Evolutionary conservation across 1,140 invertebrate species (phyloP), one percentile per base, ranked within the genome.

Genomic region (Pogonus chalceus): DNA sequence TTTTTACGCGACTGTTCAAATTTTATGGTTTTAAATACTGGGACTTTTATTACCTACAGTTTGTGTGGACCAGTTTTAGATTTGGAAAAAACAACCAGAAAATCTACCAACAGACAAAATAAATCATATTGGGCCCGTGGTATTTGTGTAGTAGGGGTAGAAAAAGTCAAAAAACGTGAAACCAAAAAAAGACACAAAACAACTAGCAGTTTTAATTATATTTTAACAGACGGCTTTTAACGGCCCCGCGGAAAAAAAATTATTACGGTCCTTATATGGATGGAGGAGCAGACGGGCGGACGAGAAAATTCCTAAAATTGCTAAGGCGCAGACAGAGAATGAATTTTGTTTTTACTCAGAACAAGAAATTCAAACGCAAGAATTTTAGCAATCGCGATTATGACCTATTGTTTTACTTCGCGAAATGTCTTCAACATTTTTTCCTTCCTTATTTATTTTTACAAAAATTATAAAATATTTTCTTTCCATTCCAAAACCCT

Each of bases 11-110:
- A 43, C 37, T 43, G 37, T 43, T 12, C 37, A 31, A 31, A 43
- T 43, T 43, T 43, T 43, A 43, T 43, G 37, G 37, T 43, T 43
- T 43, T 31, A 43, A 43, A 43, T 43, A 43, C 37, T 43, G 7
- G 18, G 9, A 43, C 9, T 43, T 43, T 43, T 43, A 43, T 43
- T 9, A 18, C 37, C 18, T 43, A 10, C 18, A 16, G 37, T 43
- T 43, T 43, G 9, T 9, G 9, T 43, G 37, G 37, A 43, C 37
- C 37, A 43, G 37, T 43, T 43, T 43, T 12, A 43, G 37, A 12
- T 12, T 43, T 43, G n/a, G 7, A 43, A 43, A 43, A 43, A 43
- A 12, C 9, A 43, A 43, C 37, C 9, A 12, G 18, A 43, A 12
- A 12, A 7, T 9, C 9, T 7, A 4, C 37, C 7, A 43, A 43